A percentile compares a stretch with the other conserved stretches of the same genome.
These are phyloP conservation scores for Lasioglossum vierecki DNA, from an alignment of 2,888 invertebrate genomes.

Conservation along the genomic window DNA sequence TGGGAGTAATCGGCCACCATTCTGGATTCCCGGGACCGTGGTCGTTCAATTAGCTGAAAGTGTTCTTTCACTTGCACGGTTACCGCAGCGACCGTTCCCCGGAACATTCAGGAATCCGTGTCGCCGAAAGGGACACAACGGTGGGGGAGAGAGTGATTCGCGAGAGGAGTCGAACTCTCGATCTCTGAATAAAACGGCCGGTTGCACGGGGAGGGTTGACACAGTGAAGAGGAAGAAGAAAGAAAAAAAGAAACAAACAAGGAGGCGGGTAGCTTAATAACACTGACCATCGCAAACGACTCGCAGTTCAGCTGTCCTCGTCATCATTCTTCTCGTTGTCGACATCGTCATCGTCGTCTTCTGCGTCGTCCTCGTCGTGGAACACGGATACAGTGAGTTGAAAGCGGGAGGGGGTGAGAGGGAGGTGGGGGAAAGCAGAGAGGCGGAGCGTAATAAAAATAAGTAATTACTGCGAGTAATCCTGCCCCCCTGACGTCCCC, in stretches of 20 bases:
- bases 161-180: neutral
- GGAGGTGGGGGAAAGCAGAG: constrained; percentile 55
- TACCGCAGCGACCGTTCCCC: constrained; percentile 61
- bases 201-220: neutral
- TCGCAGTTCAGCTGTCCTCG: constrained; percentile 5
- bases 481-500: constrained; percentile 72
- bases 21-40: constrained; percentile 68
- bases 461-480: constrained; percentile 83
- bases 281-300: constrained; percentile 40
- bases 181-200: neutral
- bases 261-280: constrained; percentile 38
- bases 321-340: constrained; percentile 18
- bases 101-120: constrained; percentile 53
- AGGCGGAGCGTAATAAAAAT: constrained; percentile 83
- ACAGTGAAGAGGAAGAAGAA: neutral
- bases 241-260: no score
- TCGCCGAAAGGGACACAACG: constrained; percentile 3
- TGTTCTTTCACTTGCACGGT: constrained; percentile 63
- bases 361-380: constrained; percentile 37
- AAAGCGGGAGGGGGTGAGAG: neutral
- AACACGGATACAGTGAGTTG: constrained; percentile 10
- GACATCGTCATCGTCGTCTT: constrained; percentile 22
- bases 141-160: neutral
- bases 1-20: constrained; percentile 78
- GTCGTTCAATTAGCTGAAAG: constrained; percentile 83